Evolutionary conservation across 2,888 invertebrate species (phyloP).

Genomic region (Andrena camellia): DNA sequence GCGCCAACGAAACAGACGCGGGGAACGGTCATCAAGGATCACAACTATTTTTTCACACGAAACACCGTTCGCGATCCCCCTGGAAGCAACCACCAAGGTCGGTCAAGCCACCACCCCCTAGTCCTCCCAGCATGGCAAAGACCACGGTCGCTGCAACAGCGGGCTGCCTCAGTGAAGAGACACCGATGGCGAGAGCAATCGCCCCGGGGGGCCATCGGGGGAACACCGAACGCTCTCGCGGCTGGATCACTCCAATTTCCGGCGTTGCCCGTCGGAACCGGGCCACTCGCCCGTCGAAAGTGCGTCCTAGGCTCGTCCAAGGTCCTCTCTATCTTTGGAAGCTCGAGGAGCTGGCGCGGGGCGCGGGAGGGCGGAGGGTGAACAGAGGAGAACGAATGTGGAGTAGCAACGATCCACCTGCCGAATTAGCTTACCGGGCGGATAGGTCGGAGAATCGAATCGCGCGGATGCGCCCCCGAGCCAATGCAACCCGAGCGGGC

Average conservation of each 20-base stretch:
- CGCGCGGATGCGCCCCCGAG: not conserved
- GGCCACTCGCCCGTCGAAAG: not conserved
- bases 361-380: not conserved
- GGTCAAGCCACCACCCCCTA: not conserved
- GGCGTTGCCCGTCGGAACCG: not conserved
- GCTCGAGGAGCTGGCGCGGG: not conserved
- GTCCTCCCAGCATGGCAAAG: not conserved
- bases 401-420: not conserved
- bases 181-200: not conserved
- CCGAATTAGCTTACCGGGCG: constrained; percentile 11
- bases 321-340: not conserved
- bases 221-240: not conserved
- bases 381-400: not conserved
- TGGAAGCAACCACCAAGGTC: not conserved
- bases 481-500: not conserved
- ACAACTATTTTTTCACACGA: constrained; percentile 70
- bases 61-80: not conserved
- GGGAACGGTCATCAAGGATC: constrained; percentile 20
- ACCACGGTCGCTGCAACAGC: not conserved
- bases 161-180: not conserved
- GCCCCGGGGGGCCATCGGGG: not conserved
- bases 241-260: not conserved
- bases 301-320: not conserved
- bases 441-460: not conserved
- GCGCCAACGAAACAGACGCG: not conserved